Base-by-base conservation (phyloP, 2,113 vertebrate species). In the Rynchops niger region DNA sequence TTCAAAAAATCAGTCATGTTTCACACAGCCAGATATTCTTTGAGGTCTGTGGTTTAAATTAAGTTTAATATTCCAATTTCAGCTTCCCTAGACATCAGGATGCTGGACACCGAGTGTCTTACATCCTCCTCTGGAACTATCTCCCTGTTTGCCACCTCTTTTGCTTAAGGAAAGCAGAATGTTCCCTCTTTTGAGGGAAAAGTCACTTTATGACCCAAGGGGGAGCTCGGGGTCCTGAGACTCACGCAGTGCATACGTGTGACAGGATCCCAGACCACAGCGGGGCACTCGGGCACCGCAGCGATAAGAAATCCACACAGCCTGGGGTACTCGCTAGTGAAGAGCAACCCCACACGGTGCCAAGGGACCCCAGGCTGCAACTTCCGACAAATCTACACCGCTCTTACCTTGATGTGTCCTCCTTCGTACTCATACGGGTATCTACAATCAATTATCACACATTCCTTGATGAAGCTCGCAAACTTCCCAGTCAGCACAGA, bases 401-500 rank as follows among this genome's bases (percentile, higher is more conserved):
- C 17, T 42, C 47, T 6, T 20, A 99, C 99, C 98, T 99, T 99
- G 96, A 99, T 99, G 97, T 99, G 99, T 7, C 99, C 99, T 11
- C 99, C 99, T 42, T 99, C 99, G 1, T 99, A 99, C 93, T 99
- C 99, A 5, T 99, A 99, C 0, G 99, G 99, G 96, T 99, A 99
- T 52, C 99, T 98, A 72, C 99, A 99, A 94, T 99, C 99, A 47
- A 99, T 99, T 78, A 99, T 98, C 34, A 99, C 98, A 18, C 99
- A 98, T 6, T 97, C 96, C 76, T 99, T 98, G 17, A 99, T 99
- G 43, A 98, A 92, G 58, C 97, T 97, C 8, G 97, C 96, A 43
- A 99, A 99, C 82, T 98, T 97, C 23, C 98, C 99, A 1, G 96
- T 99, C 80, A 99, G 95, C 65, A 99, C 99, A 40, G 98, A 97